Base-by-base conservation (phyloP, 2,113 vertebrate species). In the Oryzias woworae region DNA sequence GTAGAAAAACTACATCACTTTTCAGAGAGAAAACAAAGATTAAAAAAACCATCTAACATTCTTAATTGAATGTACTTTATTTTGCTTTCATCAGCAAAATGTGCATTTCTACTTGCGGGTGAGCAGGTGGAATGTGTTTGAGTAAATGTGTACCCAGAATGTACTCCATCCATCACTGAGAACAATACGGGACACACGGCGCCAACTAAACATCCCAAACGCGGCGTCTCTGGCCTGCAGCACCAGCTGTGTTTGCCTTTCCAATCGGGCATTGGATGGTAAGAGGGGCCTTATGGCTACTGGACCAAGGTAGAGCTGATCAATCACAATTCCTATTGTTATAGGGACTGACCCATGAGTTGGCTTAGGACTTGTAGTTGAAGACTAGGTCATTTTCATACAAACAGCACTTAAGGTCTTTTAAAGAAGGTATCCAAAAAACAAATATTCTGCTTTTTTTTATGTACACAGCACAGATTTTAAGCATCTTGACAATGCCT, bases 241-340 rank as follows among this genome's bases (percentile, higher is more conserved):
- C 80, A 71, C 75, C 90, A 91, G 86, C 90, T 90, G 87, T 85
- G 91, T 92, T 90, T 91, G 84, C 74, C 80, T 79, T 90, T 79
- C 78, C 81, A 85, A 92, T 89, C 77, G 53, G 60, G 31, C 55
- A 14, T 36, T 42, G 22, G 58, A 66, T 50, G 41, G 76, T 78
- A 69, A 77, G 77, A 50, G 31, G 58, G 73, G 77, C 80, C 85
- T 73, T 84, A 52, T 78, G 86, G 80, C 78, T 77, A 70, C 67
- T 75, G 82, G 75, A 80, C 66, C 54, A 20, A 80, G 52, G 74
- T 53, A 41, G 57, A 20, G 51, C 31, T 61, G 73, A 90, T 91
- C 88, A 85, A 90, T 92, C 84, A 84, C 76, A 81, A 81, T 88
- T 83, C 75, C 41, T 62, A 80, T 89, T 89, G 81, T 83, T 63